These are phyloP conservation scores for Gymnothorax reevesii DNA, from an alignment of 2,797 vertebrate species.

Conservation along the genomic window DNA sequence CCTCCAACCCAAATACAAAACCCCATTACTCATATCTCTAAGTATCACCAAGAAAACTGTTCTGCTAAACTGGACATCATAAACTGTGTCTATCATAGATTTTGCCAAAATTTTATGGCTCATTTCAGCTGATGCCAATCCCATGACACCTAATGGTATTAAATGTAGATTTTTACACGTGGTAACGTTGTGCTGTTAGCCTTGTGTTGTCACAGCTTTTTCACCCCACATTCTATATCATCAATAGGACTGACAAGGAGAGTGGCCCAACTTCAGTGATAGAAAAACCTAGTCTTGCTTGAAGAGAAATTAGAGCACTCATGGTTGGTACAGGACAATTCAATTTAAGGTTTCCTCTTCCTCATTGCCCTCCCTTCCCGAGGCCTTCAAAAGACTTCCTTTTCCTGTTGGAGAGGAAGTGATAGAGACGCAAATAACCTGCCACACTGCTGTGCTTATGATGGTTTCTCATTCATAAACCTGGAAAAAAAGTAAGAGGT, in stretches of 20 bases:
- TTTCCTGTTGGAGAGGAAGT: not conserved
- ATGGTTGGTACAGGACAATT: not conserved
- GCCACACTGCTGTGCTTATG: not conserved
- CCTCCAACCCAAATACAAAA: too few species aligned
- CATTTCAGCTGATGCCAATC: not conserved
- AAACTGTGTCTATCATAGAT: not conserved
- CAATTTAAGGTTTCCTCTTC: not conserved
- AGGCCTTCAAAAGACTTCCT: not conserved
- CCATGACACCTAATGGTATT: not conserved
- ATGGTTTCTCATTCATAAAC: not conserved
- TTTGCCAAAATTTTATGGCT: not conserved
- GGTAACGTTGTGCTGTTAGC: not conserved
- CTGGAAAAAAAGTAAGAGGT: not conserved
- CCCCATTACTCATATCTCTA: too few species aligned
- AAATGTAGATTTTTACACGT: not conserved
- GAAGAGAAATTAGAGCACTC: not conserved
- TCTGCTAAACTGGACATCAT: too few species aligned
- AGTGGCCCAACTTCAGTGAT: not conserved
- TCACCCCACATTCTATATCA: not conserved
- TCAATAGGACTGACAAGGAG: not conserved
- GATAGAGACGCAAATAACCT: constrained; percentile 1
- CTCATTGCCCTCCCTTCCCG: not conserved
- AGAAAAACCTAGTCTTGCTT: not conserved
- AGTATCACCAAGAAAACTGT: too few species aligned
- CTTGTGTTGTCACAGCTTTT: not conserved